These are phyloP conservation scores for Phortica okadai DNA, from an alignment of 2,888 invertebrate species.

Conservation along the genomic window DNA sequence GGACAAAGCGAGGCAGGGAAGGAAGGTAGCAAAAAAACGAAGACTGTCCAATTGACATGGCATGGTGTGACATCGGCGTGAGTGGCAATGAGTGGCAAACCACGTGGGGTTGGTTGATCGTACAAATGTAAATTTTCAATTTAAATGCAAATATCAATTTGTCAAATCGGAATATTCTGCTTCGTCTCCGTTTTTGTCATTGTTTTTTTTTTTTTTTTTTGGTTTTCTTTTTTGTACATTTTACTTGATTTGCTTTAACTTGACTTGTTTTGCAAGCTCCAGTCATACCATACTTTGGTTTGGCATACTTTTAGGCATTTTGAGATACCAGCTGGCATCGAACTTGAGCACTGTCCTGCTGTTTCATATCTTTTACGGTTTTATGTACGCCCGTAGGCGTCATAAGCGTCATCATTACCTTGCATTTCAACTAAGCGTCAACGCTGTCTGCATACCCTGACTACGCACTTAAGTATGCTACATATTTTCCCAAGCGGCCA, in stretches of 20 bases:
- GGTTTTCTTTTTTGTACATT: constrained; percentile 21
- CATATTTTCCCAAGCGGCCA: constrained; percentile 19
- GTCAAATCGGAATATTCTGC: constrained; percentile 71
- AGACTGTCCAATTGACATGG: background rate
- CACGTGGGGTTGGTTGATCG: constrained; percentile 36
- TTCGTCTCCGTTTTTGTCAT: constrained; percentile 14
- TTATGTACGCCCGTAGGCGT: constrained; percentile 3
- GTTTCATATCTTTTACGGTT: background rate
- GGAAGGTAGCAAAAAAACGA: background rate
- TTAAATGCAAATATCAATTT: constrained; percentile 78
- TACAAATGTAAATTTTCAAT: constrained; percentile 77
- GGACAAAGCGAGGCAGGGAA: background rate
- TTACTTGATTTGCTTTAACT: background rate
- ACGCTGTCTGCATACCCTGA: background rate
- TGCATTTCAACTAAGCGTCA: constrained; percentile 6
- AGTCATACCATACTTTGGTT: too few relatives aligned
- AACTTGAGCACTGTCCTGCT: background rate
- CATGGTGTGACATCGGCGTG: constrained; percentile 26
- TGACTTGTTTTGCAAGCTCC: background rate
- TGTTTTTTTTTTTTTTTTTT: constrained; percentile 7
- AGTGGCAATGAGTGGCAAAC: background rate
- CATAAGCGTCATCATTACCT: constrained; percentile 23
- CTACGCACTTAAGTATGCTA: background rate
- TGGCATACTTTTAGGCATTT: background rate
- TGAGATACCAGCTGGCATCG: background rate